Evolutionary conservation across 2,888 invertebrate genomes (phyloP).

Genomic region (Isoperla grammatica): DNA sequence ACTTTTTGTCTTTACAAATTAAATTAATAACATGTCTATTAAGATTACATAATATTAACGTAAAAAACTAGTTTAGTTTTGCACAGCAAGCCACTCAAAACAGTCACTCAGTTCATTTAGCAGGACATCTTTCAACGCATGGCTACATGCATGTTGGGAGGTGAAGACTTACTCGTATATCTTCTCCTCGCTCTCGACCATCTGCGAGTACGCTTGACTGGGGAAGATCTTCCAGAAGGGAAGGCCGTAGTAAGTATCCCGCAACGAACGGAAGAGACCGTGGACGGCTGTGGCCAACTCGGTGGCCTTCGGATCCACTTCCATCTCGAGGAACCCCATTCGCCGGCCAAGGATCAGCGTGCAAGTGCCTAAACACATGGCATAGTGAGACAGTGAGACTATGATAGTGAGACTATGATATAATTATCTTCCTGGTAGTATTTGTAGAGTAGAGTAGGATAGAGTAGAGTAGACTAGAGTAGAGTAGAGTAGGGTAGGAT

Average conservation of each 20-base stretch:
- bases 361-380: conserved; percentile 56
- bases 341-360: conserved; percentile 71
- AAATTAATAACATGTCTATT: too few relatives aligned
- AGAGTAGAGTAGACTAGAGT: not conserved
- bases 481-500: too few relatives aligned
- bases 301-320: conserved; percentile 47
- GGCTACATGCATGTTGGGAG: too few relatives aligned
- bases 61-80: too few relatives aligned
- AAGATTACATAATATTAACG: too few relatives aligned
- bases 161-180: conserved; percentile 69
- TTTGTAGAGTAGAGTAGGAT: too few relatives aligned
- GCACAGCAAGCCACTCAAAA: too few relatives aligned
- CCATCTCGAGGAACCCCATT: conserved; percentile 62
- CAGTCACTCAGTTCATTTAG: too few relatives aligned
- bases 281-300: conserved; percentile 53
- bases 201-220: conserved; percentile 63
- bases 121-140: too few relatives aligned
- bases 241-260: conserved; percentile 76
- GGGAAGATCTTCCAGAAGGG: conserved; percentile 77
- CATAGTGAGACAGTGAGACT: not conserved
- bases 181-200: conserved; percentile 67
- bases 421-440: not conserved
- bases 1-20: too few relatives aligned
- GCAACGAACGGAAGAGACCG: conserved; percentile 67
- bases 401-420: not conserved